Evolutionary conservation across 2,888 invertebrate species (phyloP).

Genomic region (Aricia artaxerxes): DNA sequence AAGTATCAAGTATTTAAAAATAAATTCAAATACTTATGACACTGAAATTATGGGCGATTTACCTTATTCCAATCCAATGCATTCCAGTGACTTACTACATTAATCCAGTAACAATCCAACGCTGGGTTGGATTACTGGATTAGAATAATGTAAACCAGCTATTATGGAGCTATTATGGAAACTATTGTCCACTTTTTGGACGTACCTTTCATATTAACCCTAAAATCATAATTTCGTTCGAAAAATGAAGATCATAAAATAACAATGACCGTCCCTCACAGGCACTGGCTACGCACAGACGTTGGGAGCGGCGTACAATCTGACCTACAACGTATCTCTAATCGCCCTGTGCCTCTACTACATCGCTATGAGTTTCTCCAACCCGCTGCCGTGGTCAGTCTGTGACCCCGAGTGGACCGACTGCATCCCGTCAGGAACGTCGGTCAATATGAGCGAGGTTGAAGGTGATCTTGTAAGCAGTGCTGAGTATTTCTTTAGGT

Average conservation of each 20-base stretch:
- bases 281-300: conserved; percentile 86
- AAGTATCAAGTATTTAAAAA: too few species aligned
- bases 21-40: too few species aligned
- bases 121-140: too few species aligned
- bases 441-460: conserved; percentile 43
- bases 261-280: conserved; percentile 49
- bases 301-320: conserved; percentile 82
- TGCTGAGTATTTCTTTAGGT: conserved; percentile 82
- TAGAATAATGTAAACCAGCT: too few species aligned
- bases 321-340: conserved; percentile 88
- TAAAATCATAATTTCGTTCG: not conserved
- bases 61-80: too few species aligned
- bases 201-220: not conserved
- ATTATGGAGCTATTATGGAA: too few species aligned
- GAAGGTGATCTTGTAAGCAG: conserved; percentile 67
- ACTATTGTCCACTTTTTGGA: too few species aligned
- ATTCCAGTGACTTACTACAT: too few species aligned
- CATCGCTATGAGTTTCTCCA: conserved; percentile 84
- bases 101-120: too few species aligned
- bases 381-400: conserved; percentile 86
- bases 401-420: conserved; percentile 81
- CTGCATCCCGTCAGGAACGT: conserved; percentile 64
- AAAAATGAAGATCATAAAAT: too few species aligned
- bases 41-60: too few species aligned
- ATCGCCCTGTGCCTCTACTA: conserved; percentile 88